Conservation (phyloP, 2,797 vertebrate species). For the Girardinus metallicus region DNA sequence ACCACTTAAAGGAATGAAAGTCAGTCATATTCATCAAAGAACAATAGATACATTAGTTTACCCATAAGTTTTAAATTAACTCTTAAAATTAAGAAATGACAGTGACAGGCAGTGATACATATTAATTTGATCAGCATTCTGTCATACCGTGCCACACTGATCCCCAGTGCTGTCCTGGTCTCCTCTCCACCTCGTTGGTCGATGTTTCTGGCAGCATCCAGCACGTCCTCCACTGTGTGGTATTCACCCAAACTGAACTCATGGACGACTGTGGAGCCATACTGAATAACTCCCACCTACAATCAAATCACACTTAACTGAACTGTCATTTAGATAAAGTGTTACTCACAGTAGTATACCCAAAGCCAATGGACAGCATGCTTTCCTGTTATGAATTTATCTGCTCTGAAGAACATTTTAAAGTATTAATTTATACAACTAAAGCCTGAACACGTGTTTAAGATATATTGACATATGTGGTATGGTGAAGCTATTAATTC, state of each 20-base stretch:
- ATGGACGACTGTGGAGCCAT: constrained; percentile 90
- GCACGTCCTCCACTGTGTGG: constrained; percentile 88
- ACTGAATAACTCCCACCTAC: constrained; percentile 92
- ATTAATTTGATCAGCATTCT: neutral
- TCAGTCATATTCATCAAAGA: neutral
- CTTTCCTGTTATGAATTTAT: neutral
- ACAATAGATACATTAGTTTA: neutral
- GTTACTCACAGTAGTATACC: neutral
- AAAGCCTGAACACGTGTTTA: neutral
- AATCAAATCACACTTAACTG: constrained; percentile 12
- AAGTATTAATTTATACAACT: neutral
- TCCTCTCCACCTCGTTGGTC: constrained; percentile 92
- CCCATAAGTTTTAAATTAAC: neutral
- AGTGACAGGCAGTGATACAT: neutral
- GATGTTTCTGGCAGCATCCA: constrained; percentile 88
- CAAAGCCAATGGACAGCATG: neutral
- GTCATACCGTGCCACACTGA: constrained; percentile 81
- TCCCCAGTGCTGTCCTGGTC: constrained; percentile 91
- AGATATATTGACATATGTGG: too few species aligned
- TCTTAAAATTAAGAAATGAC: neutral
- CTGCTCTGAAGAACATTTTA: neutral
- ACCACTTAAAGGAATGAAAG: neutral
- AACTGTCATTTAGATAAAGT: neutral
- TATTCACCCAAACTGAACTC: constrained; percentile 92
- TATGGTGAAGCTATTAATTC: neutral